phyloP scores from a whole-genome alignment of 2,888 invertebrate species.

The Candidula unifasciata region DNA sequence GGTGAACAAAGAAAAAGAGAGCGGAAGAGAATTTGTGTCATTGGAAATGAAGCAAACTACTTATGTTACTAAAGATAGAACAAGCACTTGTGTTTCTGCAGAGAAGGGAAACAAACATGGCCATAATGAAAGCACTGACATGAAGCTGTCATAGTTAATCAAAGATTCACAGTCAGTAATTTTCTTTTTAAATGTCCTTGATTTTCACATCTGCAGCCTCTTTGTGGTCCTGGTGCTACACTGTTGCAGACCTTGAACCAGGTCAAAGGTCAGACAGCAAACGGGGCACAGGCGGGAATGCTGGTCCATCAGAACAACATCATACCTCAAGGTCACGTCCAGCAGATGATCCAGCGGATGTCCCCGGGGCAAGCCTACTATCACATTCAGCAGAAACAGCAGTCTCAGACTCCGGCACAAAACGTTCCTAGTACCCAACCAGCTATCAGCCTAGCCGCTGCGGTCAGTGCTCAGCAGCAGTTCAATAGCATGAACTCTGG shows the following conservation, averaged over 20 bases:
- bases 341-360: conserved; percentile 87
- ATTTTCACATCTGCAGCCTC: background rate
- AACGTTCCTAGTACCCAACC: conserved; percentile 15
- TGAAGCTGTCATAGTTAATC: too few species aligned
- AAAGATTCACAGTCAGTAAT: too few species aligned
- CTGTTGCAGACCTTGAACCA: conserved; percentile 24
- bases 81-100: too few species aligned
- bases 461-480: conserved; percentile 11
- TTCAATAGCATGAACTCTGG: background rate
- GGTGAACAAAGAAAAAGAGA: too few species aligned
- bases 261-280: background rate
- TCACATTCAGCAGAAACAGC: conserved; percentile 50
- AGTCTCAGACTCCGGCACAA: conserved; percentile 29
- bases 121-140: too few species aligned
- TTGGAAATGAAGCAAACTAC: too few species aligned
- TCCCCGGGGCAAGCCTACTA: conserved; percentile 80
- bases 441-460: conserved; percentile 28
- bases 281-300: conserved; percentile 4
- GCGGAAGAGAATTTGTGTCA: too few species aligned
- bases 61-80: too few species aligned
- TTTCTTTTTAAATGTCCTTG: too few species aligned
- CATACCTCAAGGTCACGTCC: conserved; percentile 80
- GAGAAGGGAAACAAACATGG: too few species aligned
- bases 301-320: conserved; percentile 24
- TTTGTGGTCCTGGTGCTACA: background rate